Conservation (phyloP, 2,797 vertebrate species). For the Tenualosa ilisha region DNA sequence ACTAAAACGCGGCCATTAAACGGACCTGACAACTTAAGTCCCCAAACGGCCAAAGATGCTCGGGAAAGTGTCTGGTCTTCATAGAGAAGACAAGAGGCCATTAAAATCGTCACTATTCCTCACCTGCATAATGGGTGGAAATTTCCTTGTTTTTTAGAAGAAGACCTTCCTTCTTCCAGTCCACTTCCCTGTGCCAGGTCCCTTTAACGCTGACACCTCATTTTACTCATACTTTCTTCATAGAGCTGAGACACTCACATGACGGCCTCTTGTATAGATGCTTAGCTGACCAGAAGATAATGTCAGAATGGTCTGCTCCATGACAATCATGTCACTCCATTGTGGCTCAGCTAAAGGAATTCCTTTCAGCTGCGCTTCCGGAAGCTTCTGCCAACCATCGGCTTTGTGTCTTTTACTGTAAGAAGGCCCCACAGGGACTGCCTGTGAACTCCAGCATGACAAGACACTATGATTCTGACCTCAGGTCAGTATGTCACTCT, state of each 20-base stretch:
- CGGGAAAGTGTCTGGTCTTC: neutral
- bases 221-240: neutral
- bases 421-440: neutral
- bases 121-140: neutral
- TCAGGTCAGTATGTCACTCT: neutral
- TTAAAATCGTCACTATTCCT: neutral
- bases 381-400: neutral
- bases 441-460: neutral
- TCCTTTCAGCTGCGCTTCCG: neutral
- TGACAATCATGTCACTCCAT: neutral
- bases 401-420: neutral
- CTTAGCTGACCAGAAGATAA: neutral
- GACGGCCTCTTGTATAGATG: neutral
- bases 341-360: neutral
- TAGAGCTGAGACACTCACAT: neutral
- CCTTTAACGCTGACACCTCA: neutral
- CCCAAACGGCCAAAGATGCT: slow-evolving; percentile 1
- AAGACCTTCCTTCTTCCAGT: neutral
- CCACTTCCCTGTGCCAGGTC: neutral
- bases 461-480: neutral
- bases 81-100: neutral
- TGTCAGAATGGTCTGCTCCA: neutral
- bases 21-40: slow-evolving; percentile 8
- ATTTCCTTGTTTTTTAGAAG: neutral
- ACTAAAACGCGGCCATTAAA: neutral